Evolutionary conservation across 2,888 invertebrate genomes (phyloP), one percentile per base, ranked within the genome.

Genomic region (Psylliodes chrysocephalus): DNA sequence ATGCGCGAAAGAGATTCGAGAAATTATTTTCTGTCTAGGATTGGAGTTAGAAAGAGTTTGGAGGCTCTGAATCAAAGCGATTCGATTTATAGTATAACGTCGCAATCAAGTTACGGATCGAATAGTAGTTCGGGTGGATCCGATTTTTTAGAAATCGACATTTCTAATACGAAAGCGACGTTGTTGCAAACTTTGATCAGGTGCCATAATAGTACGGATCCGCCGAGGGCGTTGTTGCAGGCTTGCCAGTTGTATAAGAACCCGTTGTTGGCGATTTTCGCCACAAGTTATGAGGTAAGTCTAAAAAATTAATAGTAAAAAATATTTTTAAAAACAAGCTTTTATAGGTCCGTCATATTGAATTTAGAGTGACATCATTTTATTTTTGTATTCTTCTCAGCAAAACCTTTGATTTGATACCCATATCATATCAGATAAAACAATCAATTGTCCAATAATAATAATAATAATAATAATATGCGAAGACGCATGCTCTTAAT

Each of bases 201-300:
- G 30, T 90, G 89, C 71, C 90, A 90, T 75, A 88, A 89, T 35
- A 90, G 89, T 49, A 88, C 87, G 66, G 90, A 90, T 81, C 90
- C 90, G 10, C 89, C 89, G 0, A 87, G 87, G 8, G 87, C 89
- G 7, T 78, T 91, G 22, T 76, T 90, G 12, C 85, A 85, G 10
- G 87, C 89, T 3, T 87, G 89, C 0, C 84, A 85, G 30, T 71
- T 82, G 35, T 86, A 86, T 64, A 82, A 85, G 22, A 87, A 87
- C 70, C 90, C 90, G 0, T 76, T 90, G 57, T 82, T 90, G 6
- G 88, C 88, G 8, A 85, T 91, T 63, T 83, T 91, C 40, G 90
- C 90, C 10, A 88, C 89, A 63, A 89, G 88, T 76, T 90, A 90
- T 75, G 90, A 90, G 86, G 90, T 89, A 74, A 74, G 73, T 66